phyloP scores from a whole-genome alignment of 1,140 invertebrate species.

The Drosophila bocqueti region DNA sequence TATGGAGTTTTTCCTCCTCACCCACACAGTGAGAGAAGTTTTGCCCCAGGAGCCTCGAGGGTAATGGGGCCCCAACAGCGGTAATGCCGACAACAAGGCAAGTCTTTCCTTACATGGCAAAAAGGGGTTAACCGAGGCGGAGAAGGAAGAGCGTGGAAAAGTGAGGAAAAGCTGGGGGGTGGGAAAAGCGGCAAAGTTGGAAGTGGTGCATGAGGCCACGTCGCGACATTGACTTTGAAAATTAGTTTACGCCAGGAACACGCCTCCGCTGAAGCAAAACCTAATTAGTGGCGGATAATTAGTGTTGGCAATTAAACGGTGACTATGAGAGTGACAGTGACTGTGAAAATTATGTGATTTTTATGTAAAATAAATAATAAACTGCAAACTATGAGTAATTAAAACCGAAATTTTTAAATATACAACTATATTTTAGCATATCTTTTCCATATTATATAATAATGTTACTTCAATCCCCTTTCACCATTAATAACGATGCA shows the following conservation, averaged over 20 bases:
- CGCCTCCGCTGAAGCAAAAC: conserved; percentile 13
- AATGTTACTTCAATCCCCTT: neutral
- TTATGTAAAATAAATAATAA: neutral
- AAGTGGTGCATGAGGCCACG: conserved; percentile 41
- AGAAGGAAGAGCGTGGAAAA: neutral
- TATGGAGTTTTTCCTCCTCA: neutral
- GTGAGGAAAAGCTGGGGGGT: neutral
- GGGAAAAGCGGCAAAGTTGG: conserved; percentile 9
- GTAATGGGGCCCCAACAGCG: conserved; percentile 12
- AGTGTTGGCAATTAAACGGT: conserved; percentile 26
- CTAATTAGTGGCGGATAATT: conserved; percentile 49
- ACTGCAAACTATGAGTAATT: too few relatives aligned
- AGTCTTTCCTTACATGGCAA: conserved; percentile 19
- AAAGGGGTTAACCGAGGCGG: conserved; percentile 29
- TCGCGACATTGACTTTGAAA: conserved; percentile 76
- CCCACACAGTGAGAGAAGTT: conserved; percentile 1
- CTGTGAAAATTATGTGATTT: neutral
- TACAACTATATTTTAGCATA: neutral
- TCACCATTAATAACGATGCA: neutral
- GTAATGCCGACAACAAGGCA: conserved; percentile 20
- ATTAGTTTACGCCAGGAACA: conserved; percentile 51
- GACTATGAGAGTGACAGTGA: neutral
- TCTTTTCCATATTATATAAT: neutral
- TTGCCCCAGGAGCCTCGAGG: conserved; percentile 6
- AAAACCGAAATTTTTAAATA: too few relatives aligned